Conservation (phyloP, 1,140 invertebrate species). For the Zaprionus ornatus region DNA sequence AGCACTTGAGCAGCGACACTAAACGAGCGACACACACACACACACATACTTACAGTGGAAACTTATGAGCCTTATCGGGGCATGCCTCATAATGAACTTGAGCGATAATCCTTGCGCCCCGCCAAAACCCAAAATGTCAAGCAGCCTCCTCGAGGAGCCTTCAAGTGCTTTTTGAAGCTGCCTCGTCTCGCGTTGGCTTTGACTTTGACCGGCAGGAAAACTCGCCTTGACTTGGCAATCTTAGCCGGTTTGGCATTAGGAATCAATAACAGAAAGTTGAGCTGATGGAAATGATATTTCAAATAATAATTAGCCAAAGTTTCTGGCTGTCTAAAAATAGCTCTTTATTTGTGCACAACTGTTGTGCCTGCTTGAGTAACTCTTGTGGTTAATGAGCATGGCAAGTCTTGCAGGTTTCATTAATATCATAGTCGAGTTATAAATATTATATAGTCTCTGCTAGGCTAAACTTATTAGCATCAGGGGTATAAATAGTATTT, state of each 20-base stretch:
- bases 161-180: conserved; percentile 25
- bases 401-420: neutral
- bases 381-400: neutral
- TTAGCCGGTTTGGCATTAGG: neutral
- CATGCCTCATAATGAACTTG: conserved; percentile 73
- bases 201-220: conserved; percentile 8
- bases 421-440: neutral
- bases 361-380: neutral
- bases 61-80: conserved; percentile 52
- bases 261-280: neutral
- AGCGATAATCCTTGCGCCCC: conserved; percentile 71
- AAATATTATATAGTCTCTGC: neutral
- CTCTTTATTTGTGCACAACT: neutral
- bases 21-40: conserved; percentile 12
- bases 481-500: neutral
- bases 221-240: neutral
- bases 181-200: conserved; percentile 13
- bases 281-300: neutral
- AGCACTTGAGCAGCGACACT: conserved; percentile 36
- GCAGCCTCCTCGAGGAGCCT: conserved; percentile 34
- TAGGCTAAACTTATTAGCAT: neutral
- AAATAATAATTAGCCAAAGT: neutral
- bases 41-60: conserved; percentile 26
- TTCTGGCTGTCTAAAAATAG: neutral
- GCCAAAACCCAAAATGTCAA: conserved; percentile 20